Evolutionary conservation across 2,888 invertebrate genomes (phyloP).

Genomic region (Sesia apiformis): DNA sequence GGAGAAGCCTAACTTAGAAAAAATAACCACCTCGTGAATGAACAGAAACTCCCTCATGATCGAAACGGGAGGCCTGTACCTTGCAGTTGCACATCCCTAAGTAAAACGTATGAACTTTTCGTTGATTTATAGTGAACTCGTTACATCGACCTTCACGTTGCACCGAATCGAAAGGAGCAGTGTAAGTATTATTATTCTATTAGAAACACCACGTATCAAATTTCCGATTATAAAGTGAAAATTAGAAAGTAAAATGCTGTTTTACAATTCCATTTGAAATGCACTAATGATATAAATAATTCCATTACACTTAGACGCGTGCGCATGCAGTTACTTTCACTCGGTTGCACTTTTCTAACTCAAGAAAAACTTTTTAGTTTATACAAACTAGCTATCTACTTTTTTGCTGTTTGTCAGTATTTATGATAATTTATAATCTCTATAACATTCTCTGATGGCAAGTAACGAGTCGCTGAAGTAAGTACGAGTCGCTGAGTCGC

Average conservation of each 20-base stretch:
- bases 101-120: too few species aligned
- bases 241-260: constrained; percentile 33
- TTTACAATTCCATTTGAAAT: constrained; percentile 33
- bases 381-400: too few species aligned
- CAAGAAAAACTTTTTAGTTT: neutral
- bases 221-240: constrained; percentile 7
- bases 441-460: too few species aligned
- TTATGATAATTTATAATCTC: too few species aligned
- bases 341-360: constrained; percentile 26
- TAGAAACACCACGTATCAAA: neutral
- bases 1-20: too few species aligned
- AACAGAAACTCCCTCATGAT: too few species aligned
- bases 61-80: too few species aligned
- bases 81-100: too few species aligned
- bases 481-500: too few species aligned
- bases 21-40: too few species aligned
- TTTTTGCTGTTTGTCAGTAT: too few species aligned
- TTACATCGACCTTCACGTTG: neutral
- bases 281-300: constrained; percentile 40
- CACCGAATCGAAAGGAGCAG: neutral
- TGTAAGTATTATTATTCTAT: neutral
- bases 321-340: constrained; percentile 48
- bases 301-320: constrained; percentile 39
- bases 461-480: too few species aligned
- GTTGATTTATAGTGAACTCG: neutral